These are phyloP conservation scores for Andricus grossulariae DNA, from an alignment of 1,140 invertebrate species.

Conservation along the genomic window DNA sequence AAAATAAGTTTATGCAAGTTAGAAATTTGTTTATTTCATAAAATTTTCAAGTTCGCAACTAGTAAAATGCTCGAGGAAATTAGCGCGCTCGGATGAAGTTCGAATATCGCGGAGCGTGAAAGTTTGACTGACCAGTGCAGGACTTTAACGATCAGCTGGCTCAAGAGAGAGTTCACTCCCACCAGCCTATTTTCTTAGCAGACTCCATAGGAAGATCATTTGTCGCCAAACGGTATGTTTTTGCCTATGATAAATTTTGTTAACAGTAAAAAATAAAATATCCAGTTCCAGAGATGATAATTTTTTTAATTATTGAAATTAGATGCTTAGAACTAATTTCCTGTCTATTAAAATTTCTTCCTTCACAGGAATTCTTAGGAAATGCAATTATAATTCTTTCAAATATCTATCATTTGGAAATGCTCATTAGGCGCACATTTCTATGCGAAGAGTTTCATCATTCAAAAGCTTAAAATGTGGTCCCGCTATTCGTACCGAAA, in stretches of 20 bases:
- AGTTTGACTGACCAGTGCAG: conserved; percentile 68
- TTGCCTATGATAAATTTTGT: neutral
- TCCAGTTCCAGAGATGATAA: too few species aligned
- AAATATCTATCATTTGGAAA: too few species aligned
- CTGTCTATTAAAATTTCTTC: too few species aligned
- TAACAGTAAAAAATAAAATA: neutral
- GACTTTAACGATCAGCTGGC: conserved; percentile 64
- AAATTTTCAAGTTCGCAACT: neutral
- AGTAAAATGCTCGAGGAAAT: neutral
- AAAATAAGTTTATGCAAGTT: neutral
- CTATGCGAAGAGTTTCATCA: too few species aligned
- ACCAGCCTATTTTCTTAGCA: conserved; percentile 37
- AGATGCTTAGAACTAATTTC: too few species aligned
- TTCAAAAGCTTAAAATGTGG: too few species aligned
- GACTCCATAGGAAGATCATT: neutral
- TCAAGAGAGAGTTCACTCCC: conserved; percentile 64
- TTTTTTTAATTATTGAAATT: too few species aligned
- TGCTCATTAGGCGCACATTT: too few species aligned
- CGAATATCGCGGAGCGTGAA: conserved; percentile 67
- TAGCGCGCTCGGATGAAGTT: conserved; percentile 43
- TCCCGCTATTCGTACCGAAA: too few species aligned
- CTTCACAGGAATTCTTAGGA: too few species aligned
- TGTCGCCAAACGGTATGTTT: neutral
- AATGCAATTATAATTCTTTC: too few species aligned
- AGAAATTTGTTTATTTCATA: neutral